These are phyloP conservation scores for Sterrhoptilus dennistouni DNA, from an alignment of 2,113 vertebrate species.

Conservation along the genomic window DNA sequence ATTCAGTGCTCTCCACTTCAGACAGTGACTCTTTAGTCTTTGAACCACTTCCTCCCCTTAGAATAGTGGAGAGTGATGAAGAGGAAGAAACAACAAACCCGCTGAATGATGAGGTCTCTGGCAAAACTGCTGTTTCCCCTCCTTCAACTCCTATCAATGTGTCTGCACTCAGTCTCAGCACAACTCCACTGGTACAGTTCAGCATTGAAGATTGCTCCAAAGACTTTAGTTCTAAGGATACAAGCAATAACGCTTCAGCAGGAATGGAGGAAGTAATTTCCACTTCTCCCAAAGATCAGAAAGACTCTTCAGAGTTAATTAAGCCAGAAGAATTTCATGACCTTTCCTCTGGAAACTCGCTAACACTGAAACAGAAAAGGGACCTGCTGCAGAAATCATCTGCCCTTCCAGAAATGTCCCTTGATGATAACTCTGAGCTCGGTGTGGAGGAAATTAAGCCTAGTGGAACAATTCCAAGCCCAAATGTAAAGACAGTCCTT, in stretches of 20 bases:
- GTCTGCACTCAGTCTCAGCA: constrained; percentile 77
- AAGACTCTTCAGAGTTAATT: constrained; percentile 37
- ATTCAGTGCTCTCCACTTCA: constrained; percentile 90
- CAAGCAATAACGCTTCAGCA: constrained; percentile 41
- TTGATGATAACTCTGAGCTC: constrained; percentile 79
- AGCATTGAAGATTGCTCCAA: constrained; percentile 90
- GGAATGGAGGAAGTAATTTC: constrained; percentile 38
- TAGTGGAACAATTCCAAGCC: constrained; percentile 62
- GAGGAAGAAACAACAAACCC: constrained; percentile 82
- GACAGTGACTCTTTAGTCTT: constrained; percentile 97
- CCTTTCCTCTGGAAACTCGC: constrained; percentile 76
- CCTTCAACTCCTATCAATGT: constrained; percentile 75
- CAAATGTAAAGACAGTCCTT: constrained; percentile 80
- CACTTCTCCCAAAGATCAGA: constrained; percentile 55
- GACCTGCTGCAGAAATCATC: constrained; percentile 89
- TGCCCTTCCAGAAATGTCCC: constrained; percentile 84
- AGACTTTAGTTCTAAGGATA: constrained; percentile 71
- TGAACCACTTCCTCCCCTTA: constrained; percentile 90
- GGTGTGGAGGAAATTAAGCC: constrained; percentile 68
- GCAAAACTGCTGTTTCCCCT: constrained; percentile 30
- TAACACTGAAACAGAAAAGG: constrained; percentile 93
- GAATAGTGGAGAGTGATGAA: constrained; percentile 95
- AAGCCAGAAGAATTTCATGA: constrained; percentile 65
- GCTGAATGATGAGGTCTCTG: constrained; percentile 58
- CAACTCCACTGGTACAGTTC: constrained; percentile 87